Evolutionary conservation across 1,140 invertebrate species (phyloP).

Genomic region (Aphelenchoides besseyi): DNA sequence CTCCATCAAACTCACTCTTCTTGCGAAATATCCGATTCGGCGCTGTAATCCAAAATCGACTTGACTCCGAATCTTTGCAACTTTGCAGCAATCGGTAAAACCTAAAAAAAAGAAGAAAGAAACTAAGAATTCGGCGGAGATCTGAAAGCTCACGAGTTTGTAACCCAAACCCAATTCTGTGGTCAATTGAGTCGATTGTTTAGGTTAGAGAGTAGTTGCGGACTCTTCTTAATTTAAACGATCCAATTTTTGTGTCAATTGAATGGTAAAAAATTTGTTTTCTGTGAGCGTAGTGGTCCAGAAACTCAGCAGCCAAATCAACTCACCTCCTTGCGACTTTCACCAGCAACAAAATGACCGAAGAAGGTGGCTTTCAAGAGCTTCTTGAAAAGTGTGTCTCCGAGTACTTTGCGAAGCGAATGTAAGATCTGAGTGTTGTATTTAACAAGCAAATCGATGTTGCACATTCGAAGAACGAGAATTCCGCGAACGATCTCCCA

Average conservation of each 20-base stretch:
- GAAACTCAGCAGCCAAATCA: too few species aligned
- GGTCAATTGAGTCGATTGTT: too few species aligned
- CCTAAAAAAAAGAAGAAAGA: conserved; percentile 35
- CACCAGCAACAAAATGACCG: conserved; percentile 95
- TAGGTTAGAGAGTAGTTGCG: too few species aligned
- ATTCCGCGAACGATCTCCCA: conserved; percentile 85
- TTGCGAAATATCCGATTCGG: conserved; percentile 81
- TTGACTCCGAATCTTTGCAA: conserved; percentile 91
- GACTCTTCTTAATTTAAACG: too few species aligned
- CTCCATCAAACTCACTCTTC: too few species aligned
- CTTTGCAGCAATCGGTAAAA: conserved; percentile 71
- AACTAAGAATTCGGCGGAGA: not conserved
- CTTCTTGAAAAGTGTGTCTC: conserved; percentile 77
- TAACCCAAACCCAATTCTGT: not conserved
- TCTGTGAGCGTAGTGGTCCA: too few species aligned
- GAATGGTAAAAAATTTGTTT: too few species aligned
- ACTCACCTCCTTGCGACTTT: conserved; percentile 78
- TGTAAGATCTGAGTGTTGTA: conserved; percentile 94
- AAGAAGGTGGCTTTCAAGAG: conserved; percentile 93
- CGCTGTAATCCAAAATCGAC: conserved; percentile 95
- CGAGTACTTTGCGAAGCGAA: conserved; percentile 74
- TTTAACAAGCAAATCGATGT: conserved; percentile 81
- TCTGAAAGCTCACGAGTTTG: not conserved
- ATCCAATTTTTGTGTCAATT: too few species aligned
- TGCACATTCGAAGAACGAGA: conserved; percentile 87